phyloP scores from a whole-genome alignment of 2,888 invertebrate genomes.

The Malthinus seriepunctatus region DNA sequence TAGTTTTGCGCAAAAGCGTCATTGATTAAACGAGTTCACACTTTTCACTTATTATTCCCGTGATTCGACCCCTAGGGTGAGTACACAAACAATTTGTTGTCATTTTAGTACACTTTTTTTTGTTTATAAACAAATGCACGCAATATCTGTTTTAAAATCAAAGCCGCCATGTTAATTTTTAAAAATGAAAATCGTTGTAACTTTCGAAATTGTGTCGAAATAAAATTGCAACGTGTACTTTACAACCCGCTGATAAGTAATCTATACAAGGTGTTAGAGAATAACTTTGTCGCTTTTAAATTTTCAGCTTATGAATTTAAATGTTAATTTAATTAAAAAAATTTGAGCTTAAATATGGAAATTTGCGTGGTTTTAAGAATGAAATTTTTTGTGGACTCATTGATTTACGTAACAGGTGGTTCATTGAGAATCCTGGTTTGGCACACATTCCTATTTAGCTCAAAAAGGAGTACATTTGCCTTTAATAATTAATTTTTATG shows the following conservation, averaged over 20 bases:
- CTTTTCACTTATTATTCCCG: conserved; percentile 30
- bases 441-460: conserved; percentile 11
- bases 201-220: not conserved
- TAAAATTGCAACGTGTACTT: not conserved
- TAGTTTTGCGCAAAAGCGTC: conserved; percentile 33
- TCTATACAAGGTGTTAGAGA: not conserved
- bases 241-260: not conserved
- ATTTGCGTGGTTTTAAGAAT: conserved; percentile 9
- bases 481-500: not conserved
- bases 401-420: conserved; percentile 37
- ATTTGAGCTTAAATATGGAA: conserved; percentile 1
- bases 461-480: not conserved
- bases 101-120: conserved; percentile 1
- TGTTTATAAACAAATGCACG: not conserved
- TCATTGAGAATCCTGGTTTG: conserved; percentile 31
- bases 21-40: conserved; percentile 31
- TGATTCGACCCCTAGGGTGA: conserved; percentile 35
- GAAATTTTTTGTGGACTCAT: conserved; percentile 28
- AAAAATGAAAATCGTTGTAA: not conserved
- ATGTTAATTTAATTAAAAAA: not conserved
- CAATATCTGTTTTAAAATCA: not conserved
- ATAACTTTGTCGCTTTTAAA: not conserved
- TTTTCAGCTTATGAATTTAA: not conserved
- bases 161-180: not conserved
- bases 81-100: conserved; percentile 26